Conservation (phyloP, 2,888 invertebrate species). For the Eristalinus sepulchralis region DNA sequence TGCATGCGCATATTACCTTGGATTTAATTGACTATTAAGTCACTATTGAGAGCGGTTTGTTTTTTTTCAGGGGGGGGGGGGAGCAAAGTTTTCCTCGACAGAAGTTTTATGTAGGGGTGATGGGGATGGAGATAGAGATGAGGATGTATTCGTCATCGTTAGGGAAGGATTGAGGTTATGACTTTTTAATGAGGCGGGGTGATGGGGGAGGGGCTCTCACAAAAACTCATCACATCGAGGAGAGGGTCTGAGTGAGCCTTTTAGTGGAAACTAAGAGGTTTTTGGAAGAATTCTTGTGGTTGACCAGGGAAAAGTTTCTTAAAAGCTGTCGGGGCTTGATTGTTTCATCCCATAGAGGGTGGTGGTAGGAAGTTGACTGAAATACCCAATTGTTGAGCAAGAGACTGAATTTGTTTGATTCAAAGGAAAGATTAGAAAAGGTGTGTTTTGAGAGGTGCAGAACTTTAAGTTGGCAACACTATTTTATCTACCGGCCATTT, state of each 20-base stretch:
- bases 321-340: background rate
- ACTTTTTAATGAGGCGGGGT: background rate
- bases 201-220: background rate
- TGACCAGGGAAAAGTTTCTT: background rate
- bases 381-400: too few species aligned
- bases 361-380: background rate
- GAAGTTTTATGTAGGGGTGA: slow-evolving; percentile 27
- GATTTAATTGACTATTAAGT: slow-evolving; percentile 71
- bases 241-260: too few species aligned
- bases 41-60: slow-evolving; percentile 62
- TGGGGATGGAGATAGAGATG: background rate
- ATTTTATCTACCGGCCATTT: too few species aligned
- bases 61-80: too few species aligned
- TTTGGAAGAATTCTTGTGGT: background rate
- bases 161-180: background rate
- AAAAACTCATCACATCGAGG: background rate
- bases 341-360: background rate
- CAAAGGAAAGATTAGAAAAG: too few species aligned
- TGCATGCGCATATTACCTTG: slow-evolving; percentile 64
- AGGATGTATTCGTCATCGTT: background rate
- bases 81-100: slow-evolving; percentile 38
- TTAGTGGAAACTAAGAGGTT: background rate
- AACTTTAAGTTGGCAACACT: too few species aligned
- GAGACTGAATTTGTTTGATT: too few species aligned
- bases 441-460: too few species aligned